Base-by-base conservation (phyloP, 2,888 invertebrate genomes). In the Trachelus iudaicus region DNA sequence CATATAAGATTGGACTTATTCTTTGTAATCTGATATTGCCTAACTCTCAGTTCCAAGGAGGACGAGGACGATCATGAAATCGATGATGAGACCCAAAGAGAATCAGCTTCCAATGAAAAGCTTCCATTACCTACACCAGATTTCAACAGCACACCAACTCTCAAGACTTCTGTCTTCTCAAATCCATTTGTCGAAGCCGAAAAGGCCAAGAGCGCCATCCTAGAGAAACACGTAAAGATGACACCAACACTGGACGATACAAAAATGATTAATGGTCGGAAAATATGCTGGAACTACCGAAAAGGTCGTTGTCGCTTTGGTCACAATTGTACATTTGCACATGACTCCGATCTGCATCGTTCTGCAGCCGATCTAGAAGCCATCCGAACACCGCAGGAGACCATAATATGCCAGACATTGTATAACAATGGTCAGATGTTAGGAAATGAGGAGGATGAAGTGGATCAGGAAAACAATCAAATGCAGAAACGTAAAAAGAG, bases 161-260 rank as follows among this genome's bases (percentile, higher is more conserved):
- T 94, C 79, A 94, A 94, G 87, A 94, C 94, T 79, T 97, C 97
- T 15, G 97, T 98, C 4, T 98, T 98, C 90, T 95, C 94, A 68
- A 98, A 98, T 93, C 97, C 97, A 12, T 98, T 96, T 89, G 94
- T 94, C 34, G 96, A 96, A 90, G 98, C 96, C 0, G 98, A 98
- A 91, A 94, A 95, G 88, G 96, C 96, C 3, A 97, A 98, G 90
- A 95, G 96, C 79, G 96, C 97, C 23, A 95, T 97, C 79, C 92
- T 98, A 73, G 97, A 98, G 88, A 97, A 97, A 87, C 98, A 98
- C 91, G 98, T 98, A 0, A 97, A 97, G 94, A 97, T 98, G 97
- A 97, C 96, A 86, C 94, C 93, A 15, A 92, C 92, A 0, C 79
- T 91, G 90, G 94, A 94, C 83, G 94, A 95, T 88, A 94, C 95